Percentiles rank a stretch among this genome's conserved stretches.
Conservation (phyloP, 2,888 invertebrate species). For the Phengaris arion region DNA sequence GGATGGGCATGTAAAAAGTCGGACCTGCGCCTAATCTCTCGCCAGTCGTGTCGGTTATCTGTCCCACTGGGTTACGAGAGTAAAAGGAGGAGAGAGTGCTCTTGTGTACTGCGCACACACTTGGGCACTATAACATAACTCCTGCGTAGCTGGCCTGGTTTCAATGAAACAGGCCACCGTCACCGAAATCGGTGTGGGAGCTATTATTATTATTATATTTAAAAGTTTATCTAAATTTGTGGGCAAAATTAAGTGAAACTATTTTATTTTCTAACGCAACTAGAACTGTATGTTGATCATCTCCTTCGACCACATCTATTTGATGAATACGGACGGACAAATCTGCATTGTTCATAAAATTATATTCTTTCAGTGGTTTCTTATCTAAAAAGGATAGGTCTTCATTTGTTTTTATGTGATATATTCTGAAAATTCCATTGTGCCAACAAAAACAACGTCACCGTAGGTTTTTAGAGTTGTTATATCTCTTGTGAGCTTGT, state of each 20-base stretch:
- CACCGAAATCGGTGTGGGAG: no score
- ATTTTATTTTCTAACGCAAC: slow-evolving; percentile 68
- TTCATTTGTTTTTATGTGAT: slow-evolving; percentile 51
- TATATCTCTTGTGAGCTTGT: slow-evolving; percentile 51
- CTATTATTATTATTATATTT: no score
- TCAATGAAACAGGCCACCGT: no score
- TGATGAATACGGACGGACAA: slow-evolving; percentile 57
- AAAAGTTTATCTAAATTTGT: slow-evolving; percentile 45
- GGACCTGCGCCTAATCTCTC: no score
- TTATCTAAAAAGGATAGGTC: slow-evolving; percentile 55
- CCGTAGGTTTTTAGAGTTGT: slow-evolving; percentile 55
- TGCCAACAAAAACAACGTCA: slow-evolving; percentile 60
- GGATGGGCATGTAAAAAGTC: no score
- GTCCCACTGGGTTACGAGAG: no score
- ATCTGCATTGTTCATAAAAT: slow-evolving; percentile 56
- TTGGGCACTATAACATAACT: no score
- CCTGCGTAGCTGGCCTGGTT: no score
- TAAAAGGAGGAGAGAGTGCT: no score
- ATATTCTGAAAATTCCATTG: slow-evolving; percentile 59
- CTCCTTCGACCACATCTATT: slow-evolving; percentile 57
- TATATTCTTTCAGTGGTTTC: slow-evolving; percentile 56
- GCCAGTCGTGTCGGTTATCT: no score
- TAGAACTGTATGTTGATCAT: slow-evolving; percentile 57
- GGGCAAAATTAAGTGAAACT: slow-evolving; percentile 54
- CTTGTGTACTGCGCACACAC: no score